phyloP scores from a whole-genome alignment of 2,113 vertebrate genomes.

The Actenoides lindsayi region DNA sequence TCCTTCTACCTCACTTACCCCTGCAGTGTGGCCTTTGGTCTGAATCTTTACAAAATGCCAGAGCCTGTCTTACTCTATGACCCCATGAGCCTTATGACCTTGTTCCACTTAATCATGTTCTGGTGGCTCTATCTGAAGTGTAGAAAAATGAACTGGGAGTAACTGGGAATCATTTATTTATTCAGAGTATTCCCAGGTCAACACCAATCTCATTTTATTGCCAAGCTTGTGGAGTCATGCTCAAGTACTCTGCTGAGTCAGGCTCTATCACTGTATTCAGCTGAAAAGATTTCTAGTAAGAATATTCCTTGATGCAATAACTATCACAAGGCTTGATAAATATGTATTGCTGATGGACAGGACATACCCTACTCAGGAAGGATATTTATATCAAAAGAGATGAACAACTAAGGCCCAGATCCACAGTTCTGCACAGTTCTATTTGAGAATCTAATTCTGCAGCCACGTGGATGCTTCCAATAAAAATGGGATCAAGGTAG shows the following conservation, averaged over 20 bases:
- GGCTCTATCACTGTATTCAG: background rate
- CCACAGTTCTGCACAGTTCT: background rate
- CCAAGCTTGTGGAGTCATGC: background rate
- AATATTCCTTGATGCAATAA: background rate
- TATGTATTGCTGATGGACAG: background rate
- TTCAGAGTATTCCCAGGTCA: background rate
- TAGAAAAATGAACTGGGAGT: background rate
- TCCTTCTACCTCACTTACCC: background rate
- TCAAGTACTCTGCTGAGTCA: background rate
- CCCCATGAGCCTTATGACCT: background rate
- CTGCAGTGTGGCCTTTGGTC: background rate
- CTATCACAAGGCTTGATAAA: background rate
- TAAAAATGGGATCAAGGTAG: slow-evolving; percentile 22
- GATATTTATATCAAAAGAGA: background rate
- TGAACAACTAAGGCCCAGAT: background rate
- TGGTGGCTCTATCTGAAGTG: background rate
- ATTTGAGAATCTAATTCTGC: background rate
- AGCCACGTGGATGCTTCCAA: slow-evolving; percentile 17
- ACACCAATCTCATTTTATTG: background rate
- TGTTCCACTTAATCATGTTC: background rate
- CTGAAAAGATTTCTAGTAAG: background rate
- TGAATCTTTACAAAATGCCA: background rate
- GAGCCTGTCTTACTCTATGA: background rate
- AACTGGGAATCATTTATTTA: background rate
- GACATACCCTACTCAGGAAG: background rate